Evolutionary conservation across 2,113 vertebrate genomes (phyloP).

Genomic region (Dolichallabes microphthalmus): DNA sequence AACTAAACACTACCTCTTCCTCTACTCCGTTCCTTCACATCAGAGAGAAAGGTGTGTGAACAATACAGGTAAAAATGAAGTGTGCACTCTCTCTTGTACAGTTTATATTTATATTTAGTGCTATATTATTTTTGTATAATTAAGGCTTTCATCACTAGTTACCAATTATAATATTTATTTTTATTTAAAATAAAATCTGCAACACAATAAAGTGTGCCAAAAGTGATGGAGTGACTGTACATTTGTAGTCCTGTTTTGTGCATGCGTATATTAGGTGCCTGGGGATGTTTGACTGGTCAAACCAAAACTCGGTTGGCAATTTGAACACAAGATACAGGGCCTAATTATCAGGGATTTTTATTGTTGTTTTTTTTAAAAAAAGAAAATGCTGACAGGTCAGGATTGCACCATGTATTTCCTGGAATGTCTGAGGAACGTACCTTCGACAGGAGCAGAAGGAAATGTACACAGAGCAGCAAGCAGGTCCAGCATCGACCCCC

Average conservation of each 20-base stretch:
- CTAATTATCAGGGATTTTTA: not conserved
- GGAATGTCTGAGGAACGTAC: constrained; percentile 56
- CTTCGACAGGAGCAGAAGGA: constrained; percentile 53
- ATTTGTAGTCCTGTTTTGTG: not conserved
- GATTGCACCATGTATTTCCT: not conserved
- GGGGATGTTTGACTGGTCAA: not conserved
- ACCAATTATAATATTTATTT: too few relatives aligned
- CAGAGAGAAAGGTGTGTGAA: too few relatives aligned
- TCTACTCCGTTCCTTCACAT: too few relatives aligned
- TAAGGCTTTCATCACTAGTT: too few relatives aligned
- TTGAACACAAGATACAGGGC: not conserved
- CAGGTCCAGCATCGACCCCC: constrained; percentile 84
- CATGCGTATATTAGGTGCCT: not conserved
- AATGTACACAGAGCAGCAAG: constrained; percentile 73
- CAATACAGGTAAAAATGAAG: too few relatives aligned
- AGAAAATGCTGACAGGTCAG: not conserved
- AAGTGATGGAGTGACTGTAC: not conserved
- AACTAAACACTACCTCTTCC: too few relatives aligned
- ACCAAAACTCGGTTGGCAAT: not conserved
- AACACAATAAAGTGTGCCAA: not conserved
- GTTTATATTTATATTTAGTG: too few relatives aligned
- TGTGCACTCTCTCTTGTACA: too few relatives aligned
- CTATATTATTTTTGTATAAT: too few relatives aligned
- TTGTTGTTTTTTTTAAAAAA: not conserved
- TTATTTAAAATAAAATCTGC: not conserved